phyloP scores from a whole-genome alignment of 2,888 invertebrate genomes.

The Acleris emargana region DNA sequence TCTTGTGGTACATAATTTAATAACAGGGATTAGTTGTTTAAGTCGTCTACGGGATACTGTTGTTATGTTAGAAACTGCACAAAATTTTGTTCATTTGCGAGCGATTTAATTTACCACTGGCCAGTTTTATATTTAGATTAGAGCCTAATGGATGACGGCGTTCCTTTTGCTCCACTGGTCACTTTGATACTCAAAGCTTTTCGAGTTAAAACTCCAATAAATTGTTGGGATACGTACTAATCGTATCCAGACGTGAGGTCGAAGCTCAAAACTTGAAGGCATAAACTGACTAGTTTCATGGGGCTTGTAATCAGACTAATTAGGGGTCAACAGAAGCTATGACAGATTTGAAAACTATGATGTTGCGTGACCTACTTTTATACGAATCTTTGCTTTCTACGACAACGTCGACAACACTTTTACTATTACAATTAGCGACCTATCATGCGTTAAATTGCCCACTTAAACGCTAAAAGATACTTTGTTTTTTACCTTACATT shows the following conservation, averaged over 20 bases:
- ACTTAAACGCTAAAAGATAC: conserved; percentile 18
- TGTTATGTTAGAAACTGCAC: too few relatives aligned
- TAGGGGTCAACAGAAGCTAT: not conserved
- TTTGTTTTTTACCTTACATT: conserved; percentile 17
- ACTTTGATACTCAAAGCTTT: not conserved
- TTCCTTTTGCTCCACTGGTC: not conserved
- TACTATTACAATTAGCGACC: conserved; percentile 15
- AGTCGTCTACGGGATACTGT: too few relatives aligned
- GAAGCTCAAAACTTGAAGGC: too few relatives aligned
- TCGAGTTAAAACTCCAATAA: too few relatives aligned
- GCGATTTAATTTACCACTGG: too few relatives aligned
- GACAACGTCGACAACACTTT: conserved; percentile 6
- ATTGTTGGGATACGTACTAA: too few relatives aligned
- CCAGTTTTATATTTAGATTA: conserved; percentile 7
- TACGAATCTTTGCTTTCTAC: not conserved
- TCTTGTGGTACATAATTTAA: too few relatives aligned
- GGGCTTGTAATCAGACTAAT: not conserved
- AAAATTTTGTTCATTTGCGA: too few relatives aligned
- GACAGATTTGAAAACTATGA: not conserved
- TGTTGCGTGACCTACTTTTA: conserved; percentile 12
- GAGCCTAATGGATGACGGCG: conserved; percentile 3
- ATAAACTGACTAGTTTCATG: not conserved
- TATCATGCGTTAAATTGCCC: conserved; percentile 31
- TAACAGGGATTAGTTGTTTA: too few relatives aligned
- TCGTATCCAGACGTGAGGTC: too few relatives aligned